Evolutionary conservation across 2,113 vertebrate genomes (phyloP).

Genomic region (Calidris pugnax): DNA sequence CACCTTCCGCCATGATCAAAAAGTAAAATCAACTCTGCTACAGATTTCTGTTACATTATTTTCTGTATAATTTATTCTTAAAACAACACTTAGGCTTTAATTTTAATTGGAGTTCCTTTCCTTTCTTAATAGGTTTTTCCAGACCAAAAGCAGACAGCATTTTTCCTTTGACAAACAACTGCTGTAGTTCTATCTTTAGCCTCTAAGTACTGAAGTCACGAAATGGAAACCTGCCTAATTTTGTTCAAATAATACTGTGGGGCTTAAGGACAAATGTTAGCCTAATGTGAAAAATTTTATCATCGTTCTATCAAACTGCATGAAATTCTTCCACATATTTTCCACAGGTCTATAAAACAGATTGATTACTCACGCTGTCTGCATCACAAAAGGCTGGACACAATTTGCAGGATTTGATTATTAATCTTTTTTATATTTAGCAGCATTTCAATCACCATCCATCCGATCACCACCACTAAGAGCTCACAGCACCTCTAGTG

Average conservation of each 20-base stretch:
- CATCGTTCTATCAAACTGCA: neutral
- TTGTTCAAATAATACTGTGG: neutral
- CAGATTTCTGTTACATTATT: constrained; percentile 18
- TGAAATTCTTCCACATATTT: neutral
- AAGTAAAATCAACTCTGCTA: constrained; percentile 53
- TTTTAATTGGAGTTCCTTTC: constrained; percentile 43
- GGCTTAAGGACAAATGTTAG: neutral
- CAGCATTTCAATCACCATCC: constrained; percentile 16
- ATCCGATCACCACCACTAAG: neutral
- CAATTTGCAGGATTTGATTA: neutral
- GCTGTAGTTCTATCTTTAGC: constrained; percentile 18
- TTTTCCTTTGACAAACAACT: constrained; percentile 2
- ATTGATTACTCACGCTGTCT: neutral
- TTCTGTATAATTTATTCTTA: constrained; percentile 29
- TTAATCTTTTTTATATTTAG: neutral
- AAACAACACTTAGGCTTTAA: constrained; percentile 52
- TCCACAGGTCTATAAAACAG: neutral
- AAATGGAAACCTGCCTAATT: neutral
- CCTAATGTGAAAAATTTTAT: neutral
- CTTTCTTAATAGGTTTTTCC: neutral
- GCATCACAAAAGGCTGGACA: neutral
- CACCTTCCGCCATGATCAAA: constrained; percentile 56
- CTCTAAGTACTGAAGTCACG: neutral
- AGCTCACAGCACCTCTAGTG: neutral
- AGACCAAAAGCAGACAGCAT: neutral